Conservation (phyloP, 2,888 invertebrate genomes). For the Acrocyrtus sp. region DNA sequence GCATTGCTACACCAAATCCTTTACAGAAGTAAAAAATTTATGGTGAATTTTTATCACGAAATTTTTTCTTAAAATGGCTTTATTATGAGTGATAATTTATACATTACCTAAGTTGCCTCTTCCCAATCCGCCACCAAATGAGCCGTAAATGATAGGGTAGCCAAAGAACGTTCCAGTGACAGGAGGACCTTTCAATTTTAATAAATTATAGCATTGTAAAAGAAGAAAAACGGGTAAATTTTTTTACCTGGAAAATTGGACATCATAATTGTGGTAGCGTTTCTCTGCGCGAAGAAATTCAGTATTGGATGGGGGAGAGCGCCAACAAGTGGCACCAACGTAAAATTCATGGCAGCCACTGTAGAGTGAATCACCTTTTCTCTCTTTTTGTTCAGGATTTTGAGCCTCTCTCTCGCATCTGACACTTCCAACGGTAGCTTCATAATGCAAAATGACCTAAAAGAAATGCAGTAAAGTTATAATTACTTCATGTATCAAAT, state of each 20-base stretch:
- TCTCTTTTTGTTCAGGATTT: slow-evolving; percentile 46
- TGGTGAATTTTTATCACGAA: neutral
- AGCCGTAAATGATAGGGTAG: slow-evolving; percentile 43
- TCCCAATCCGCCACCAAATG: slow-evolving; percentile 52
- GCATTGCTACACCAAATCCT: slow-evolving; percentile 56
- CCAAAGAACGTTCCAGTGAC: slow-evolving; percentile 47
- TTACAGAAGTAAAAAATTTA: slow-evolving; percentile 8
- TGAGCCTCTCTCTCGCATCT: slow-evolving; percentile 54
- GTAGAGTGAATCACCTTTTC: slow-evolving; percentile 54
- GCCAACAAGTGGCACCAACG: slow-evolving; percentile 57
- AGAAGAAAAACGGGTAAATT: neutral
- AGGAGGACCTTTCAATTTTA: slow-evolving; percentile 41
- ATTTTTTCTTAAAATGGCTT: slow-evolving; percentile 1
- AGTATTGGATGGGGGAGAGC: slow-evolving; percentile 53
- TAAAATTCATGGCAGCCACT: slow-evolving; percentile 56
- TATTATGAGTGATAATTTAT: neutral
- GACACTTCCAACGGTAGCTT: slow-evolving; percentile 53
- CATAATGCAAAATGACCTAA: slow-evolving; percentile 57
- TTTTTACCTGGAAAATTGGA: slow-evolving; percentile 59
- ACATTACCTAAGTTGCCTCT: slow-evolving; percentile 45
- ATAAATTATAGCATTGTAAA: slow-evolving; percentile 5
- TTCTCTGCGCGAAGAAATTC: slow-evolving; percentile 45
- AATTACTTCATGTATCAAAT: too few species aligned
- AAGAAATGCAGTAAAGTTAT: too few species aligned
- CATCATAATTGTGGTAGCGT: slow-evolving; percentile 58